Evolutionary conservation across 2,888 invertebrate genomes (phyloP).

Genomic region (Coronaproctus castanopsis): DNA sequence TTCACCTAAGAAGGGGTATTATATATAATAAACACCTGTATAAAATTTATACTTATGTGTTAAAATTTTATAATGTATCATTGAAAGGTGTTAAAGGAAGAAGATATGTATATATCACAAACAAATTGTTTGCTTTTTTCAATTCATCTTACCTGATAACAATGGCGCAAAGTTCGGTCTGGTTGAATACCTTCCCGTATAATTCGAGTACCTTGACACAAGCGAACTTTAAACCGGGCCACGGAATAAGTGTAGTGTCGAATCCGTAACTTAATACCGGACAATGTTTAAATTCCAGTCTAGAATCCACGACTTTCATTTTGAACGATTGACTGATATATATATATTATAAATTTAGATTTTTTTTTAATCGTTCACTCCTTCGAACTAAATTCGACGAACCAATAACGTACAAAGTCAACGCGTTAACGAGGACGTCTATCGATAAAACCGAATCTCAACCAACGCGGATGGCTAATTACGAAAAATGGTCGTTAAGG

Average conservation of each 20-base stretch:
- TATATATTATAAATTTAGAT: neutral
- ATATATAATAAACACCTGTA: too few species aligned
- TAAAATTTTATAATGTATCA: too few species aligned
- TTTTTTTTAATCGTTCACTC: neutral
- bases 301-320: slow-evolving; percentile 9
- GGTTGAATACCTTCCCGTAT: slow-evolving; percentile 72
- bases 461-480: too few species aligned
- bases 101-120: too few species aligned
- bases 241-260: slow-evolving; percentile 38
- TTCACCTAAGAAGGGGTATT: too few species aligned
- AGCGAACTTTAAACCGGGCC: slow-evolving; percentile 66
- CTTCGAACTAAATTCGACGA: neutral
- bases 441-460: too few species aligned
- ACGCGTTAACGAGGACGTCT: neutral
- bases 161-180: slow-evolving; percentile 55
- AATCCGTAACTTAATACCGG: slow-evolving; percentile 31
- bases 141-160: slow-evolving; percentile 57
- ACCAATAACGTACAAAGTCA: neutral
- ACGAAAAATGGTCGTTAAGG: too few species aligned
- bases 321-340: neutral
- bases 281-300: slow-evolving; percentile 20
- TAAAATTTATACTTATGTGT: too few species aligned
- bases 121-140: too few species aligned
- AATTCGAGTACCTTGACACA: slow-evolving; percentile 64
- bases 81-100: too few species aligned